phyloP scores from a whole-genome alignment of 2,797 vertebrate genomes.

The Darevskia nairensis region DNA sequence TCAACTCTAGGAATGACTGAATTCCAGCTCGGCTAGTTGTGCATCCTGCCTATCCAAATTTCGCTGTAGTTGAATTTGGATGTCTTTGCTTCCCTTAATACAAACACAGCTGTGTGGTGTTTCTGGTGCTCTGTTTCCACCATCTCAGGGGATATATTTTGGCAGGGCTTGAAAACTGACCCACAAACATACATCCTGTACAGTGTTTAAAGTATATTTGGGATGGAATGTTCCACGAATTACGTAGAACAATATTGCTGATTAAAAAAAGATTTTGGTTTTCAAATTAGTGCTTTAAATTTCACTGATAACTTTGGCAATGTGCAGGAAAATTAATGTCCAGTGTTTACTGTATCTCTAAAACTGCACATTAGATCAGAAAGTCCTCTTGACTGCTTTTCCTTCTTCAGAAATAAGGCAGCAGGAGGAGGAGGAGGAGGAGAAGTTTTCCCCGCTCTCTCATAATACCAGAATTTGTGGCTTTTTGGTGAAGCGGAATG shows the following conservation, averaged over 20 bases:
- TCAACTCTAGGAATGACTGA: slow-evolving; percentile 57
- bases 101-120: slow-evolving; percentile 52
- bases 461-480: no score
- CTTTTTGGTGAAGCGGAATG: no score
- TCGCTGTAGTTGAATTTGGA: slow-evolving; percentile 70
- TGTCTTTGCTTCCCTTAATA: slow-evolving; percentile 58
- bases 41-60: slow-evolving; percentile 65
- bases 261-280: slow-evolving; percentile 12
- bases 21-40: slow-evolving; percentile 47
- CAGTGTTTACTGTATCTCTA: background rate
- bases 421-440: background rate
- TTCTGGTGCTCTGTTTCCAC: slow-evolving; percentile 52
- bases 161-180: slow-evolving; percentile 23
- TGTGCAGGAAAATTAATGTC: background rate
- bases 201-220: background rate
- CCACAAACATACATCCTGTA: background rate
- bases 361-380: background rate
- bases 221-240: slow-evolving; percentile 11
- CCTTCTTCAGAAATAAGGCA: background rate
- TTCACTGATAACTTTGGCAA: slow-evolving; percentile 12
- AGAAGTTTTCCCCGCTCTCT: no score
- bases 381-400: background rate
- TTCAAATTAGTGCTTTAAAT: slow-evolving; percentile 14
- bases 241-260: slow-evolving; percentile 6
- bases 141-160: slow-evolving; percentile 15